Evolutionary conservation across 1,140 invertebrate genomes (phyloP).

Genomic region (Drepana arcuata): DNA sequence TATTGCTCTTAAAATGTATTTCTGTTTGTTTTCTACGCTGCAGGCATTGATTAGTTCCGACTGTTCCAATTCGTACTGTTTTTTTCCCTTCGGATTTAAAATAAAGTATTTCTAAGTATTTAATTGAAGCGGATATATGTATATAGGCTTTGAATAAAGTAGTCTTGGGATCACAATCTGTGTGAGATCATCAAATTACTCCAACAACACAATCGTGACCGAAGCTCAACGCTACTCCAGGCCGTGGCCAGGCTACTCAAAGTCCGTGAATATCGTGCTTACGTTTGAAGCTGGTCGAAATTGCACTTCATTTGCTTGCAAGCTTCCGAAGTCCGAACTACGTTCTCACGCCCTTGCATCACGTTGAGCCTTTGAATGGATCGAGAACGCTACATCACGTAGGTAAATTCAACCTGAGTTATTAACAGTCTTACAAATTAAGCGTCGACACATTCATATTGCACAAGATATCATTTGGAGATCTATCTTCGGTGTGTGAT

Average conservation of each 20-base stretch:
- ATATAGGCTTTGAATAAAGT: too few species aligned
- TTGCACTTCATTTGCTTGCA: slow-evolving; percentile 51
- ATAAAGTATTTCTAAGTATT: too few species aligned
- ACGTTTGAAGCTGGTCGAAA: slow-evolving; percentile 30
- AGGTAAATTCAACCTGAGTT: too few species aligned
- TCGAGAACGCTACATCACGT: slow-evolving; percentile 10
- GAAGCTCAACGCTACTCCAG: slow-evolving; percentile 4
- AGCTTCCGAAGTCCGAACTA: slow-evolving; percentile 23
- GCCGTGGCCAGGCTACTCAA: slow-evolving; percentile 8
- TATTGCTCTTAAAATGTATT: too few species aligned
- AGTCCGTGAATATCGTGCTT: slow-evolving; percentile 23
- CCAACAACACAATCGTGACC: slow-evolving; percentile 37
- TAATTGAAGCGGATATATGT: too few species aligned
- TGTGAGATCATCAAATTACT: slow-evolving; percentile 42
- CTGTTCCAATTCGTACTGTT: too few species aligned
- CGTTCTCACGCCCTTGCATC: slow-evolving; percentile 34
- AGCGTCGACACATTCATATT: slow-evolving; percentile 18
- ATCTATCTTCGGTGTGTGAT: slow-evolving; percentile 21
- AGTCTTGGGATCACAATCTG: too few species aligned
- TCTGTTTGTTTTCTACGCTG: too few species aligned
- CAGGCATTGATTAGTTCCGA: too few species aligned
- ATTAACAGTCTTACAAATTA: slow-evolving; percentile 17
- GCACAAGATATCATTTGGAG: slow-evolving; percentile 20
- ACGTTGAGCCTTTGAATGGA: slow-evolving; percentile 8
- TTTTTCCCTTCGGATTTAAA: too few species aligned